A percentile compares a stretch with the other conserved stretches of the same genome.
Evolutionary conservation across 2,888 invertebrate species (phyloP).

Genomic region (Megastigmus dorsalis): DNA sequence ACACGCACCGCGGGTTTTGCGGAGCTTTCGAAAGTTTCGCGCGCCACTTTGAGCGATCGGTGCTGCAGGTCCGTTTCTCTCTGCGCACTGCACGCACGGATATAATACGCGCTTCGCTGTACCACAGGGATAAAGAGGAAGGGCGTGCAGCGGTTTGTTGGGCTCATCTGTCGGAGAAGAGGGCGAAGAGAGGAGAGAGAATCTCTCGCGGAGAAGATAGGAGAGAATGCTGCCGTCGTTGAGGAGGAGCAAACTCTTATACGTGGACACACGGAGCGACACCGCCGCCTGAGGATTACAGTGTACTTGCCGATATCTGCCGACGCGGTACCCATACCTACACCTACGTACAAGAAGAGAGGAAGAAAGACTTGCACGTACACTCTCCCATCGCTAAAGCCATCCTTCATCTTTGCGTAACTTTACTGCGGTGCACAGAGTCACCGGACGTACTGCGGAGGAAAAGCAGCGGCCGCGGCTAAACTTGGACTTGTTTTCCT

Average conservation of each 20-base stretch:
- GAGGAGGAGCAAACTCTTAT: neutral
- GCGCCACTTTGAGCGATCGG: neutral
- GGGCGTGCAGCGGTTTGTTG: too few relatives aligned
- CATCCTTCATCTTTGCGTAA: neutral
- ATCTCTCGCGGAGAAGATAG: neutral
- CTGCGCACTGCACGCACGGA: too few relatives aligned
- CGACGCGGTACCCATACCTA: too few relatives aligned
- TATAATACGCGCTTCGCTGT: too few relatives aligned
- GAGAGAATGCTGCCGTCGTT: conserved; percentile 30
- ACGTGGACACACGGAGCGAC: conserved; percentile 21
- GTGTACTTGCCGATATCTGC: too few relatives aligned
- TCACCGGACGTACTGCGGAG: neutral
- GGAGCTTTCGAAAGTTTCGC: neutral
- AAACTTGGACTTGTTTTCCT: neutral
- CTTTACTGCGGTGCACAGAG: neutral
- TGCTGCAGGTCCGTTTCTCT: too few relatives aligned
- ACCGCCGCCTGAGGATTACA: too few relatives aligned
- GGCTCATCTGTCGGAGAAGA: too few relatives aligned
- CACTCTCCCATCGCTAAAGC: neutral
- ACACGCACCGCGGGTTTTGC: neutral
- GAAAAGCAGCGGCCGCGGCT: neutral
- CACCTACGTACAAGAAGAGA: neutral
- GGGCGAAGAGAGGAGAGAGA: neutral
- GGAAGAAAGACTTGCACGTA: neutral
- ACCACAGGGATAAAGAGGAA: too few relatives aligned